A percentile compares a stretch with the other conserved stretches of the same genome.
Conservation (phyloP, 2,113 vertebrate genomes). For the Oryctolagus cuniculus region mOryCun1.1 NC_091447.1:39263001-39263500, state of each 20-base stretch:
- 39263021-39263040: conserved; percentile 24
- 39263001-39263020: conserved; percentile 61
- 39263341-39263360: conserved; percentile 99
- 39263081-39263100: conserved; percentile 26
- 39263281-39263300: conserved; percentile 92
- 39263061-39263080: conserved; percentile 53
- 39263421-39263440: conserved; percentile 99
- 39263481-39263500: conserved; percentile 99
- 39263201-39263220: conserved; percentile 52
- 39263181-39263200: conserved; percentile 59
- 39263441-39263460: conserved; percentile 99
- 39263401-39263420: conserved; percentile 99
- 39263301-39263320: conserved; percentile 95
- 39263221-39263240: conserved; percentile 76
- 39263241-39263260: conserved; percentile 88
- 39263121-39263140: not conserved
- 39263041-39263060: not conserved
- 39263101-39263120: not conserved
- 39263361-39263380: conserved; percentile 97
- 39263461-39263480: conserved; percentile 99
- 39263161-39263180: conserved; percentile 71
- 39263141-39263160: conserved; percentile 44
- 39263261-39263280: conserved; percentile 88
- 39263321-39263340: conserved; percentile 95
- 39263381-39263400: conserved; percentile 99